Conservation (phyloP, 1,140 invertebrate species). For the Cepaea nemoralis region DNA sequence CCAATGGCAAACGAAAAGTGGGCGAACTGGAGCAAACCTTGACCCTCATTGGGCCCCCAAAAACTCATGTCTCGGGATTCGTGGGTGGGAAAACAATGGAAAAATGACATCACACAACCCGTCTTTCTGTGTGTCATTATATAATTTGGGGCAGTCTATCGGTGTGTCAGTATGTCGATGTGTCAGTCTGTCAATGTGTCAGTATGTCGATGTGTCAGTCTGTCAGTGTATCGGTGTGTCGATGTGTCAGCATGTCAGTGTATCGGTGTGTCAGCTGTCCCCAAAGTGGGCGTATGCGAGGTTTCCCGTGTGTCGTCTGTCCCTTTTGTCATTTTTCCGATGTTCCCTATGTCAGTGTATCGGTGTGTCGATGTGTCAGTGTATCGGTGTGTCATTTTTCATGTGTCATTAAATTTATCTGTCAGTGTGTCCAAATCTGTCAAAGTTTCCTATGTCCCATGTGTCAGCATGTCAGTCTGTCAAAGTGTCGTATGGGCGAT, state of each 20-base stretch:
- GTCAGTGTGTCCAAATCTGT: neutral
- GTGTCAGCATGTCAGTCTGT: constrained; percentile 1
- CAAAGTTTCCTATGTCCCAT: neutral
- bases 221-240: constrained; percentile 16
- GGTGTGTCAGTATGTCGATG: constrained; percentile 11
- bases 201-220: constrained; percentile 14
- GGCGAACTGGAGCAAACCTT: constrained; percentile 47
- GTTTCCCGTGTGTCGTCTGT: neutral
- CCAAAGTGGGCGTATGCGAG: too few relatives aligned
- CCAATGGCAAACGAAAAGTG: constrained; percentile 58
- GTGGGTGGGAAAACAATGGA: constrained; percentile 61
- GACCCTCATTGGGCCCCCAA: constrained; percentile 72
- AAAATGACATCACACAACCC: constrained; percentile 9
- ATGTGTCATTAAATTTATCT: neutral
- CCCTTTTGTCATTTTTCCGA: neutral
- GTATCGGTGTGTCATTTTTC: neutral
- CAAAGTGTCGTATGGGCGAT: neutral
- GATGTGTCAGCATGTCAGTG: constrained; percentile 10
- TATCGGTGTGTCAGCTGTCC: constrained; percentile 15
- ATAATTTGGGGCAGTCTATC: too few relatives aligned
- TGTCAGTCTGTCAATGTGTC: constrained; percentile 14
- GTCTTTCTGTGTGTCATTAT: neutral
- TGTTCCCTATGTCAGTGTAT: neutral
- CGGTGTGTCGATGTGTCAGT: constrained; percentile 11
- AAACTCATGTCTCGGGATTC: constrained; percentile 72